Evolutionary conservation across 2,888 invertebrate genomes (phyloP), one percentile per base, ranked within the genome.

Genomic region (Euspilapteryx auroguttella): DNA sequence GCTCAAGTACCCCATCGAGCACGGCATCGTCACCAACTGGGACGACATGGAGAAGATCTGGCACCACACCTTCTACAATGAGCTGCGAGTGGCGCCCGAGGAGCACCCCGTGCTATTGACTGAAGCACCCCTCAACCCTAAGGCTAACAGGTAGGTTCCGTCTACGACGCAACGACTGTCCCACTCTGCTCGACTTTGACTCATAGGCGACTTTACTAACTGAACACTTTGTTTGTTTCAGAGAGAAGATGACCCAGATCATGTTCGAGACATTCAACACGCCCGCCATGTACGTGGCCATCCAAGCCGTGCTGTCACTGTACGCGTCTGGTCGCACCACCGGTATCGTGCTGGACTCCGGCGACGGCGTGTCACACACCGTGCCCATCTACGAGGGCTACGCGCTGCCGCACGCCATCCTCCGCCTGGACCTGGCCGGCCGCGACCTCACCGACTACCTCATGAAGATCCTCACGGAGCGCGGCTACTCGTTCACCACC

Each of bases 11-110:
- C 94, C 94, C 54, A 94, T 95, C 66, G 94, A 95, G 69, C 94
- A 95, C 79, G 94, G 94, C 51, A 94, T 95, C 76, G 92, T 95
- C 58, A 95, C 94, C 71, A 94, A 95, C 83, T 95, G 95, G 95
- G 94, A 95, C 55, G 94, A 94, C 55, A 95, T 96, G 95, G 95
- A 95, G 79, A 94, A 96, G 78, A 95, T 96, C 80, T 96, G 95
- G 95, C 95, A 96, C 73, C 95, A 96, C 81, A 94, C 95, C 55
- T 95, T 95, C 86, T 96, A 96, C 88, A 95, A 96, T 64, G 94
- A 95, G 73, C 83, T 96, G 58, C 86, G 95, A 73, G 94, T 95
- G 30, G 94, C 94, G 31, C 94, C 95, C 36, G 94, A 91, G 64
- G 91, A 92, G 59, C 91, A 92, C 76, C 91, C 91, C 39, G 89